A percentile compares a stretch with the other conserved stretches of the same genome.
Evolutionary conservation across 2,888 invertebrate genomes (phyloP).

Genomic region (Hyposoter dolosus): DNA sequence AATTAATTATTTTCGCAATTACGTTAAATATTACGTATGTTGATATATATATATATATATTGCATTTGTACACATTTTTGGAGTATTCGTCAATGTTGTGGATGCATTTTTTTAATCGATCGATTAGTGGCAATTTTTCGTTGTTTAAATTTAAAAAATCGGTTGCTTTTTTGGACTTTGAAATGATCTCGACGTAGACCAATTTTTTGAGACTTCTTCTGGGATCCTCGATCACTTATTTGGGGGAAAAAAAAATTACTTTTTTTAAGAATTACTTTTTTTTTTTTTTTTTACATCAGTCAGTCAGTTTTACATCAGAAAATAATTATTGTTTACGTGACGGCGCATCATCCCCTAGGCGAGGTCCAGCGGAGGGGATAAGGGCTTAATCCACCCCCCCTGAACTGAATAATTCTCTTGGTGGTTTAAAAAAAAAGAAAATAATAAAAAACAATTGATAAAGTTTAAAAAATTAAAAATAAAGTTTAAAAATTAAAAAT

Average conservation of each 20-base stretch:
- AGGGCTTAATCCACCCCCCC: conserved; percentile 1
- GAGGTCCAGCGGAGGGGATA: not conserved
- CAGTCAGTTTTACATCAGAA: too few species aligned
- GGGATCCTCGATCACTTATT: not conserved
- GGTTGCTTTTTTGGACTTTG: not conserved
- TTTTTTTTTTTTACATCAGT: not conserved
- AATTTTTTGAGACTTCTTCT: not conserved
- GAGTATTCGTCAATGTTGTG: too few species aligned
- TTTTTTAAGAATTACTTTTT: not conserved
- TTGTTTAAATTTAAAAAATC: not conserved
- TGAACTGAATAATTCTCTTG: conserved; percentile 32
- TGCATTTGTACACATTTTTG: conserved; percentile 2
- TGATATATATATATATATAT: conserved; percentile 9
- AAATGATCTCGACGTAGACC: not conserved
- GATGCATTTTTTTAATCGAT: not conserved
- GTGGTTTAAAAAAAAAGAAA: conserved; percentile 15
- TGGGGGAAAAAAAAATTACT: not conserved
- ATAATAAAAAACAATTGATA: not conserved
- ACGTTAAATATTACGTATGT: not conserved
- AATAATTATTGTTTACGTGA: not conserved
- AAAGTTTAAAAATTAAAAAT: conserved; percentile 30
- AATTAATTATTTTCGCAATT: not conserved
- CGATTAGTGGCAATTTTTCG: not conserved
- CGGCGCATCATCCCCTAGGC: conserved; percentile 8
- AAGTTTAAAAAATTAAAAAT: conserved; percentile 10